These are phyloP conservation scores for Hydrozoanthus gracilis DNA, from an alignment of 92 coral and sea anemone species.

Conservation along the genomic window DNA sequence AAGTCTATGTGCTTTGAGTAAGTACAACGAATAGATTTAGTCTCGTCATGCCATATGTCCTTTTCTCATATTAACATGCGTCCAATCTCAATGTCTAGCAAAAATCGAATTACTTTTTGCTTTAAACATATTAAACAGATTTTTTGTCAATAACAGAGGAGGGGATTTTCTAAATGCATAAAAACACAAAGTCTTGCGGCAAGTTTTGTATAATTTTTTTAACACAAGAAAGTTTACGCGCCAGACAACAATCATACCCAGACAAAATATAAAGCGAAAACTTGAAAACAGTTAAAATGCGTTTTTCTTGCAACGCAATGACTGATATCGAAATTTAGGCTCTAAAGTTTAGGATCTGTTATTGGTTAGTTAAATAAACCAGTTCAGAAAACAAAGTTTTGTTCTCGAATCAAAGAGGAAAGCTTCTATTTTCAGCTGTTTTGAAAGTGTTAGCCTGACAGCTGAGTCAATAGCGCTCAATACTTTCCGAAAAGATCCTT, in stretches of 20 bases:
- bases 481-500: constrained; percentile 25
- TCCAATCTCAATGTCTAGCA: constrained; percentile 14
- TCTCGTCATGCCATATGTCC: constrained; percentile 19
- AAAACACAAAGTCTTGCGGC: background rate
- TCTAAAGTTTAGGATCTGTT: constrained; percentile 3
- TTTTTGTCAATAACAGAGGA: constrained; percentile 61
- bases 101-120: constrained; percentile 79
- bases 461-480: constrained; percentile 40
- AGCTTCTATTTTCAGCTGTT: constrained; percentile 35
- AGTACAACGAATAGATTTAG: constrained; percentile 22
- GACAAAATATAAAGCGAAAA: background rate
- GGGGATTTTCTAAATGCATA: constrained; percentile 31
- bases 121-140: constrained; percentile 69
- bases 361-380: constrained; percentile 9
- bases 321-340: background rate
- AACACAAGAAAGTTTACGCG: background rate
- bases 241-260: background rate
- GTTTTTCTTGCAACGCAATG: too few relatives aligned
- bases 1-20: constrained; percentile 35
- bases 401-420: constrained; percentile 30
- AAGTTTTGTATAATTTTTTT: background rate
- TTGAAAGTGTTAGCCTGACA: constrained; percentile 34
- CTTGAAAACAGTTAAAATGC: background rate
- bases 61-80: constrained; percentile 43
- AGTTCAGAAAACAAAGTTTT: constrained; percentile 20